Evolutionary conservation across 2,888 invertebrate genomes (phyloP), one percentile per base, ranked within the genome.

Genomic region (Thymelicus lineola): DNA sequence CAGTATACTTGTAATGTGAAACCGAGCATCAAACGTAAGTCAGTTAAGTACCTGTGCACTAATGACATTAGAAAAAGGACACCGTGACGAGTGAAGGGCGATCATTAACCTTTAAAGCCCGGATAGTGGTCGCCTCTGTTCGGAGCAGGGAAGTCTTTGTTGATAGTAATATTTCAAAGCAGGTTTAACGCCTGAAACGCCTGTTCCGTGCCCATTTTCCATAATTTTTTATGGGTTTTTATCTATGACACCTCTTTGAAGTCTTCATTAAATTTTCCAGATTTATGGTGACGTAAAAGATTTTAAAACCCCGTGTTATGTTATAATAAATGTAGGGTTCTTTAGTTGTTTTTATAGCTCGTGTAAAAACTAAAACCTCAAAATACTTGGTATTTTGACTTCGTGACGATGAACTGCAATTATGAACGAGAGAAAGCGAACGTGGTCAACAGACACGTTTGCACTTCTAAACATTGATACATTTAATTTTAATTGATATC

Each of bases 11-110:
- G 55, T 55, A 55, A 55, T 14, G 17, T 55, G 28, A 55, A 55
- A 55, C 38, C 7, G 50, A 66, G 60, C 66, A 60, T 60, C 66
- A 66, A 60, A 50, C 59, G 50, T 50, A 38, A 42, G 20, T 38
- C 50, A 46, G 74, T 72, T 72, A 72, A 74, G 79, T 79, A 83
- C 80, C 74, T 74, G 74, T 77, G 80, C 75, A 76, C 79, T 83
- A 83, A 84, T 80, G 75, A 75, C 77, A 84, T 86, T 82, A 83
- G 83, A 83, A 82, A 85, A 76, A 73, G 80, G 80, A 84, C 80
- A 83, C 84, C 77, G 76, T 77, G 76, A 75, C 77, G 76, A 76
- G 75, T 82, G 85, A 88, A 89, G 90, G 90, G 81, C 90, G 86
- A 77, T 72, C 79, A 74, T 81, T 85, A 87, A 88, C 85, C 89